Conservation (phyloP, 2,888 invertebrate genomes). For the Bombylius major region DNA sequence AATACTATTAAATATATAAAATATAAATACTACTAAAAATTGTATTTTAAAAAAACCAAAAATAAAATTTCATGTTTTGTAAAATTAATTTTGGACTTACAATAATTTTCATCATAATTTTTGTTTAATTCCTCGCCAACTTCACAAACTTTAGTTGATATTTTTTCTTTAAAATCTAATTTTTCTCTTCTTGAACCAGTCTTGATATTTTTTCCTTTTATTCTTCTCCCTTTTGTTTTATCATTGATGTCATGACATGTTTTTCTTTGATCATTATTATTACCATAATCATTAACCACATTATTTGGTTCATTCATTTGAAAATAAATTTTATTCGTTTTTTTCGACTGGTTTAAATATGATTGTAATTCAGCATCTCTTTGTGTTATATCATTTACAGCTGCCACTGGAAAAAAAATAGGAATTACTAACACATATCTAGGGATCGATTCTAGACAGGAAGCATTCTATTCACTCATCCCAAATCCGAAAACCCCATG, state of each 20-base stretch:
- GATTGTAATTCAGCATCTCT: constrained; percentile 19
- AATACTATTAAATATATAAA: constrained; percentile 8
- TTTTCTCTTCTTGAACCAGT: neutral
- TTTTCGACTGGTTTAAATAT: constrained; percentile 13
- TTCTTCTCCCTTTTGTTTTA: neutral
- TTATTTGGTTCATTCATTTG: neutral
- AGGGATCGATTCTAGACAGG: no score
- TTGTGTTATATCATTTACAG: constrained; percentile 21
- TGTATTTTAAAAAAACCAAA: neutral
- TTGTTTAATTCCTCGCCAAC: neutral
- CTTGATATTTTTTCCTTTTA: neutral
- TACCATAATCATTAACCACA: neutral
- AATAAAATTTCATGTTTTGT: no score
- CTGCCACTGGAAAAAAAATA: constrained; percentile 16
- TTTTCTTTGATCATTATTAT: neutral
- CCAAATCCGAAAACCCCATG: no score
- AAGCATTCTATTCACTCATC: no score
- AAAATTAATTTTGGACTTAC: constrained; percentile 10
- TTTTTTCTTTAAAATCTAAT: neutral
- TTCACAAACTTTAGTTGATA: neutral
- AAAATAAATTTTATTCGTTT: neutral
- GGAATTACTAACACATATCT: no score
- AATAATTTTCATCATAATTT: constrained; percentile 14
- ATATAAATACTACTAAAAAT: neutral
- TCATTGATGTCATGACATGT: neutral